Evolutionary conservation across 2,113 vertebrate genomes (phyloP).

Genomic region (Danio rerio): GRCz12tu NC_133184.1:14443501-14444000

Average conservation of each 20-base stretch:
- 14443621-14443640: conserved; percentile 73
- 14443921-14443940: background rate
- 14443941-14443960: conserved; percentile 14
- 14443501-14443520: conserved; percentile 52
- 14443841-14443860: conserved; percentile 24
- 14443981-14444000: conserved; percentile 53
- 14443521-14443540: conserved; percentile 40
- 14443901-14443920: background rate
- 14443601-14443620: conserved; percentile 69
- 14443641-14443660: conserved; percentile 73
- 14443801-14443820: conserved; percentile 41
- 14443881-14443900: background rate
- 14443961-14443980: conserved; percentile 47
- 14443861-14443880: conserved; percentile 7
- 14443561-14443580: conserved; percentile 52
- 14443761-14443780: conserved; percentile 73
- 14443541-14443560: conserved; percentile 25
- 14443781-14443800: conserved; percentile 57
- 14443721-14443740: conserved; percentile 60
- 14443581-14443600: conserved; percentile 67
- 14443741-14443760: conserved; percentile 52
- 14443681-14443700: conserved; percentile 77
- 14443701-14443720: conserved; percentile 51
- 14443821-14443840: conserved; percentile 25
- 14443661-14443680: conserved; percentile 77